These are phyloP conservation scores for Theretra japonica DNA, from an alignment of 2,888 invertebrate genomes.

Conservation along the genomic window DNA sequence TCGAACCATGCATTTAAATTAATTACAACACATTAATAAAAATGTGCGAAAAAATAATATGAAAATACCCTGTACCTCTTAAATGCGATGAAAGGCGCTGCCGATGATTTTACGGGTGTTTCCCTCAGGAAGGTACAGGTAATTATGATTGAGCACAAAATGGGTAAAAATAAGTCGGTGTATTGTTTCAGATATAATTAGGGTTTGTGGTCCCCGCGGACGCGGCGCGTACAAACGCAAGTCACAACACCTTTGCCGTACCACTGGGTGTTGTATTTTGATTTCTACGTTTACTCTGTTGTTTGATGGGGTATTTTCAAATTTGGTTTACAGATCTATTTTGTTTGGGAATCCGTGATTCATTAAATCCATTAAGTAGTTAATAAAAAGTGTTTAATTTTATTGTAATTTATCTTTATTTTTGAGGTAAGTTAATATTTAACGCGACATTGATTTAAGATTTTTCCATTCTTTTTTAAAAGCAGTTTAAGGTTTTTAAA, in stretches of 20 bases:
- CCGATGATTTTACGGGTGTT: slow-evolving; percentile 74
- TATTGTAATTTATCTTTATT: too few species aligned
- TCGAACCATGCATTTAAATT: too few species aligned
- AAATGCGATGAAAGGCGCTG: slow-evolving; percentile 51
- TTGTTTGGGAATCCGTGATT: too few species aligned
- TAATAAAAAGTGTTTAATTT: too few species aligned
- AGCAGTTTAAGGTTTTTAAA: too few species aligned
- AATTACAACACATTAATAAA: too few species aligned
- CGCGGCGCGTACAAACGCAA: slow-evolving; percentile 59
- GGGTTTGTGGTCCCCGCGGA: slow-evolving; percentile 80
- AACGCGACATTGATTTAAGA: too few species aligned
- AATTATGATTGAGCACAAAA: slow-evolving; percentile 85
- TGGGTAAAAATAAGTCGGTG: slow-evolving; percentile 80
- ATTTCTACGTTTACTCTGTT: not conserved
- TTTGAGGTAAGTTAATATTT: too few species aligned
- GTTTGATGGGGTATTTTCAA: not conserved
- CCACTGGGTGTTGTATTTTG: slow-evolving; percentile 21
- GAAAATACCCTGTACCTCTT: slow-evolving; percentile 51
- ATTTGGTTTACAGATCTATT: not conserved
- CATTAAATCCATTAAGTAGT: too few species aligned
- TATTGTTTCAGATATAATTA: slow-evolving; percentile 83
- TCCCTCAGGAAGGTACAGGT: slow-evolving; percentile 71
- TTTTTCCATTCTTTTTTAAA: too few species aligned
- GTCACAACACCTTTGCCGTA: slow-evolving; percentile 53
- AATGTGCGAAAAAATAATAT: not conserved